phyloP scores from a whole-genome alignment of 2,113 vertebrate genomes.

The Pycnonotus jocosus region DNA sequence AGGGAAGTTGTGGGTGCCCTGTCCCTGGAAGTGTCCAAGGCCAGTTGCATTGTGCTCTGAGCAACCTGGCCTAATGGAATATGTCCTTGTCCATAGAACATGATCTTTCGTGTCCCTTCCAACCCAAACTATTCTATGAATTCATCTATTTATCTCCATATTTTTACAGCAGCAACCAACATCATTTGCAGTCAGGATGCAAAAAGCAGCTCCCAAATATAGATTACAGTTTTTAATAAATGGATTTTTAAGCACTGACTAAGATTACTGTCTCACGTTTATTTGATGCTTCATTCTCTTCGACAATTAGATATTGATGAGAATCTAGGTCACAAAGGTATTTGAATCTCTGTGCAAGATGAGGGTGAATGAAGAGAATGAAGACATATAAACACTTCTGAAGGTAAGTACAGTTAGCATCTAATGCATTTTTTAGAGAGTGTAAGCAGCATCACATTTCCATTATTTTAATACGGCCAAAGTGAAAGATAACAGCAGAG shows the following conservation, averaged over 20 bases:
- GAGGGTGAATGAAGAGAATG: background rate
- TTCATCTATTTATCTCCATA: background rate
- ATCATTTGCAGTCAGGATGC: background rate
- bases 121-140: background rate
- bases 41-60: background rate
- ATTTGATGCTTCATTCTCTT: background rate
- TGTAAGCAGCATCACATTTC: background rate
- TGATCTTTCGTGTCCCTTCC: background rate
- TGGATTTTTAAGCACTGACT: background rate
- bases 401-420: background rate
- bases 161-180: background rate
- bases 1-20: background rate
- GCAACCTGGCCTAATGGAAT: background rate
- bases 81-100: background rate
- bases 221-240: background rate
- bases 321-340: background rate
- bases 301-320: slow-evolving; percentile 2
- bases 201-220: background rate
- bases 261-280: background rate
- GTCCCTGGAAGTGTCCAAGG: background rate
- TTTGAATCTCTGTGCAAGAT: background rate
- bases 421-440: background rate
- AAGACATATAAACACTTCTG: background rate
- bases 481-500: background rate
- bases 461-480: slow-evolving; percentile 21